Percentiles rank a stretch among this genome's conserved stretches.
Conservation (phyloP, 1,140 invertebrate genomes). For the Brachionus angularis region DNA sequence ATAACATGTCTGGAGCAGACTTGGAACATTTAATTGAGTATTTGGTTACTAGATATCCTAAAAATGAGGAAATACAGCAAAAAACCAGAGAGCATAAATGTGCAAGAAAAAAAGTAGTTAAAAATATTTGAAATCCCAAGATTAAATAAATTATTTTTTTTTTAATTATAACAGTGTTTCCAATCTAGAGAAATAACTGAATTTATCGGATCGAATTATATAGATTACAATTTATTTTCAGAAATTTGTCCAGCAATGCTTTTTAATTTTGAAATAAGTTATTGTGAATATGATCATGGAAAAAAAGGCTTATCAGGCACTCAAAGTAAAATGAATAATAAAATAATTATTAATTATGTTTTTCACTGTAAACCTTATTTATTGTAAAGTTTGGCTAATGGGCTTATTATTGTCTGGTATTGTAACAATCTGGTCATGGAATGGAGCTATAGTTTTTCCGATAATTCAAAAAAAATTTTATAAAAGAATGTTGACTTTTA, state of each 20-base stretch:
- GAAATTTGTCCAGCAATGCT: slow-evolving; percentile 15
- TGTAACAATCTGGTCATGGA: slow-evolving; percentile 64
- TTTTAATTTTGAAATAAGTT: slow-evolving; percentile 23
- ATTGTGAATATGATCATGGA: slow-evolving; percentile 28
- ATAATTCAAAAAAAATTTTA: slow-evolving; percentile 63
- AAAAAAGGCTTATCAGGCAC: neutral
- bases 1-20: neutral
- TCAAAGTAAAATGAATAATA: neutral
- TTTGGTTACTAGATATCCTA: slow-evolving; percentile 16
- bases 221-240: slow-evolving; percentile 1
- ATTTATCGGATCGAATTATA: neutral
- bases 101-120: slow-evolving; percentile 1
- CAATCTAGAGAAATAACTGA: slow-evolving; percentile 2
- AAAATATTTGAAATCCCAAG: no score
- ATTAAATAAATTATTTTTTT: no score
- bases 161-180: no score
- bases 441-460: slow-evolving; percentile 64
- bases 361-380: neutral
- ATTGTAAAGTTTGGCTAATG: slow-evolving; percentile 5
- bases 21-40: slow-evolving; percentile 26
- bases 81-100: neutral
- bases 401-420: slow-evolving; percentile 3
- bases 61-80: slow-evolving; percentile 2
- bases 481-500: slow-evolving; percentile 62
- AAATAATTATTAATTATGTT: neutral